A percentile compares a stretch with the other conserved stretches of the same genome.
These are phyloP conservation scores for Heliothis peltigera DNA, from an alignment of 2,888 invertebrate species.

Conservation along the genomic window DNA sequence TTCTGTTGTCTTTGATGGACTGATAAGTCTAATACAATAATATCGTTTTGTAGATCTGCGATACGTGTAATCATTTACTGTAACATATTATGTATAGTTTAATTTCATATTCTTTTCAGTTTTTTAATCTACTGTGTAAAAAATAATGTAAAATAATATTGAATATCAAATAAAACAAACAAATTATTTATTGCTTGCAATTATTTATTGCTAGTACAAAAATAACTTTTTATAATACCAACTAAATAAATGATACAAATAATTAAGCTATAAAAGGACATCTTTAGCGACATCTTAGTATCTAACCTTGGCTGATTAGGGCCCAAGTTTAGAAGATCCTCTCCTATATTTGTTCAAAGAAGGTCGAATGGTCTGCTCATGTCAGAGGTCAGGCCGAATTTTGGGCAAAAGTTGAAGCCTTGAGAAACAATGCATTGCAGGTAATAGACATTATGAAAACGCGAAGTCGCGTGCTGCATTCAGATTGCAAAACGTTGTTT, in stretches of 20 bases:
- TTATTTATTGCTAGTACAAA: background rate
- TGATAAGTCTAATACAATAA: slow-evolving; percentile 15
- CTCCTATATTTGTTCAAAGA: slow-evolving; percentile 45
- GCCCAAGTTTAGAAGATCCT: slow-evolving; percentile 47
- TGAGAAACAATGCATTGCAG: slow-evolving; percentile 63
- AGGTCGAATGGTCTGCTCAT: slow-evolving; percentile 42
- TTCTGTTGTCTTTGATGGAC: slow-evolving; percentile 23
- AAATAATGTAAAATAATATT: too few species aligned
- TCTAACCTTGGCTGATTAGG: slow-evolving; percentile 48
- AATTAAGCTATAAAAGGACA: slow-evolving; percentile 28
- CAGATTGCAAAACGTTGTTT: slow-evolving; percentile 58
- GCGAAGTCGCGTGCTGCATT: slow-evolving; percentile 67
- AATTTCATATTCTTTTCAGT: background rate
- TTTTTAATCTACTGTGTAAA: too few species aligned
- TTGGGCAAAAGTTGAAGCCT: slow-evolving; percentile 58
- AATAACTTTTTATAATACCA: background rate
- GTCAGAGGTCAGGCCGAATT: slow-evolving; percentile 60
- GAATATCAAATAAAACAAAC: too few species aligned
- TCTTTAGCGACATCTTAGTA: slow-evolving; percentile 22
- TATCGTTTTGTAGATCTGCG: background rate
- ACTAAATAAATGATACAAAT: background rate
- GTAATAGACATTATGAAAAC: slow-evolving; percentile 65
- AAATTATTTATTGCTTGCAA: too few species aligned
- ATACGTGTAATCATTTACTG: background rate
- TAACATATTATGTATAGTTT: background rate